Percentiles rank a stretch among this genome's conserved stretches.
phyloP scores from a whole-genome alignment of 2,888 invertebrate species.

The Athrips mouffetella region DNA sequence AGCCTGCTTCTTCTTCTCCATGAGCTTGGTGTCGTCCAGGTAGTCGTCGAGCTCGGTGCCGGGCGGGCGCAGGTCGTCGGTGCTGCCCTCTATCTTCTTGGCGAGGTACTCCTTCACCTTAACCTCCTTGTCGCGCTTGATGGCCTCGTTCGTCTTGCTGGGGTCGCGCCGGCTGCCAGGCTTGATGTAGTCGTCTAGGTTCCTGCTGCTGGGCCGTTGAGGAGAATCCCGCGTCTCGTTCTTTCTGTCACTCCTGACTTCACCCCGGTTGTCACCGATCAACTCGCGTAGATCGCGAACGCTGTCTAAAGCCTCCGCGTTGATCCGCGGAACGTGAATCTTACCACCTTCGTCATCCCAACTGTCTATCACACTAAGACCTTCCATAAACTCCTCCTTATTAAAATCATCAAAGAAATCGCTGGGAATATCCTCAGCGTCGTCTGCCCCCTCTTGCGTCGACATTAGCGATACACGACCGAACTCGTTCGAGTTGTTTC shows the following conservation, averaged over 20 bases:
- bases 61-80: constrained; percentile 63
- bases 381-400: constrained; percentile 68
- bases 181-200: constrained; percentile 53
- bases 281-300: constrained; percentile 55
- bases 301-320: constrained; percentile 39
- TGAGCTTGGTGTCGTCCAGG: constrained; percentile 38
- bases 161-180: constrained; percentile 69
- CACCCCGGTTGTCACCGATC: constrained; percentile 35
- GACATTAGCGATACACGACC: background rate
- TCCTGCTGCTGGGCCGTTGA: constrained; percentile 30
- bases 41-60: constrained; percentile 70
- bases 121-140: constrained; percentile 62
- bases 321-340: constrained; percentile 30
- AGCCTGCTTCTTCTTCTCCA: constrained; percentile 26
- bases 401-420: constrained; percentile 71
- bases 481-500: too few species aligned
- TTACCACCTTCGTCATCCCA: constrained; percentile 52
- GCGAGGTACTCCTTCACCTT: constrained; percentile 66
- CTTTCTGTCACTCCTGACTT: constrained; percentile 12
- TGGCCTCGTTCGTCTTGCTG: constrained; percentile 64
- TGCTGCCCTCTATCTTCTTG: constrained; percentile 56
- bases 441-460: constrained; percentile 20
- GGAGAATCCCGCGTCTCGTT: background rate
- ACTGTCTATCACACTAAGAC: constrained; percentile 68
- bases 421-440: constrained; percentile 64